Conservation (phyloP, 2,888 invertebrate species). For the Psylliodes chrysocephalus region DNA sequence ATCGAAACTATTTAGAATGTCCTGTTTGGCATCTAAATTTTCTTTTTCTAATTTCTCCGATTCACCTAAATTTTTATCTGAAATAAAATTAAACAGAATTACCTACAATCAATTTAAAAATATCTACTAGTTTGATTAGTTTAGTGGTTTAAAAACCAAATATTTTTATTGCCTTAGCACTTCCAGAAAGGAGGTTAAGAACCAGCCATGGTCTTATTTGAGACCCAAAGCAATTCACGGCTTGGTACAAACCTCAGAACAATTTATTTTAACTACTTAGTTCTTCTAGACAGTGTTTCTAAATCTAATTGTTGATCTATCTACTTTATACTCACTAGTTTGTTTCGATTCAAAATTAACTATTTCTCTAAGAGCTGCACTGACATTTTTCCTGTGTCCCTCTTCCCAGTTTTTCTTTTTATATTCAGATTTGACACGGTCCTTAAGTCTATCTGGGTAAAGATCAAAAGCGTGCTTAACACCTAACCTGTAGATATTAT, state of each 20-base stretch:
- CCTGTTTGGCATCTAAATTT: conserved; percentile 87
- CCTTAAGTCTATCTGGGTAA: conserved; percentile 85
- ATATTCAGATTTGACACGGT: conserved; percentile 78
- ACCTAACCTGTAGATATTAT: conserved; percentile 87
- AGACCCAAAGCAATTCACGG: too few species aligned
- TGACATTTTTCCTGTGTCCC: conserved; percentile 79
- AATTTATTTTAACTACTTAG: too few species aligned
- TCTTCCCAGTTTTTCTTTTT: conserved; percentile 89
- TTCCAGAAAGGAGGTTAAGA: too few species aligned
- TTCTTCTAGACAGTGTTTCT: too few species aligned
- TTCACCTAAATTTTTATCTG: conserved; percentile 52
- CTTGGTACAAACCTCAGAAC: too few species aligned
- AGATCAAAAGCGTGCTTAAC: conserved; percentile 86
- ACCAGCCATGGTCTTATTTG: too few species aligned
- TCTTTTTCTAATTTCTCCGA: conserved; percentile 87
- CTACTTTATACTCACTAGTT: conserved; percentile 40
- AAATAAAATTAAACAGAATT: conserved; percentile 7
- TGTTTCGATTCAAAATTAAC: conserved; percentile 75
- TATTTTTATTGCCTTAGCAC: too few species aligned
- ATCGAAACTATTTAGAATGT: conserved; percentile 82
- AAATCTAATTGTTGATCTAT: too few species aligned
- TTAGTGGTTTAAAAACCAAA: too few species aligned
- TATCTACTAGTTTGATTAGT: too few species aligned
- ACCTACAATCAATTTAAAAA: conserved; percentile 9
- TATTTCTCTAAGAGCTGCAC: conserved; percentile 80